Evolutionary conservation across 1,140 invertebrate genomes (phyloP).

Genomic region (Lerema accius): DNA sequence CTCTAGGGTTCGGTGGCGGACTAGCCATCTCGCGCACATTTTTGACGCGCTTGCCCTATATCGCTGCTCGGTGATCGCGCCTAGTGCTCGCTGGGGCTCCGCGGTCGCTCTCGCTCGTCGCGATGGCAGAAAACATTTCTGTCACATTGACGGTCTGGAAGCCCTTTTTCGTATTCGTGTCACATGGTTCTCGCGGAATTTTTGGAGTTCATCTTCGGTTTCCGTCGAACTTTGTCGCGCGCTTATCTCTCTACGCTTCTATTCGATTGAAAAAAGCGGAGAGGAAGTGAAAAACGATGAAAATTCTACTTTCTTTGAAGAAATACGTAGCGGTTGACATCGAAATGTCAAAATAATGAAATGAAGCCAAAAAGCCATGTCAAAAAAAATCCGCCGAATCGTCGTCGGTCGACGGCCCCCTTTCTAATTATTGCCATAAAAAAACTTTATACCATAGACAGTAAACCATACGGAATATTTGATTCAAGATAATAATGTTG

Average conservation of each 20-base stretch:
- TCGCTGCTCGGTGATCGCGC: constrained; percentile 72
- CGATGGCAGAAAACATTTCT: constrained; percentile 82
- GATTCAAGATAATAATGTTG: no score
- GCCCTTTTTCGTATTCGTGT: constrained; percentile 82
- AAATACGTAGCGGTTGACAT: constrained; percentile 83
- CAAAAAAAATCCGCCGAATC: constrained; percentile 79
- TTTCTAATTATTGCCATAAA: constrained; percentile 32
- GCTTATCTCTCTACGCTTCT: constrained; percentile 44
- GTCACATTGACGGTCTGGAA: constrained; percentile 81
- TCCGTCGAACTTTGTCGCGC: constrained; percentile 33
- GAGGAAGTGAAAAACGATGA: constrained; percentile 57
- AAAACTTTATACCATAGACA: not conserved
- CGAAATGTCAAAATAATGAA: constrained; percentile 83
- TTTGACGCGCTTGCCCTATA: constrained; percentile 77
- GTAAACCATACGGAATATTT: no score
- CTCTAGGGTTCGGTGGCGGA: constrained; percentile 80
- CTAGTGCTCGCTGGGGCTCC: constrained; percentile 60
- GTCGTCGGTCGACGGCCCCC: constrained; percentile 45
- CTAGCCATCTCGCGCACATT: constrained; percentile 82
- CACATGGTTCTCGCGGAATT: constrained; percentile 79
- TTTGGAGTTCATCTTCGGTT: constrained; percentile 51
- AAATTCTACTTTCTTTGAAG: constrained; percentile 71
- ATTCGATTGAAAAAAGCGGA: constrained; percentile 55
- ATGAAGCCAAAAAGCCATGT: constrained; percentile 79
- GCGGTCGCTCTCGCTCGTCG: constrained; percentile 69